Base-by-base conservation (phyloP, 2,113 vertebrate genomes). In the Trachemys scripta region DNA sequence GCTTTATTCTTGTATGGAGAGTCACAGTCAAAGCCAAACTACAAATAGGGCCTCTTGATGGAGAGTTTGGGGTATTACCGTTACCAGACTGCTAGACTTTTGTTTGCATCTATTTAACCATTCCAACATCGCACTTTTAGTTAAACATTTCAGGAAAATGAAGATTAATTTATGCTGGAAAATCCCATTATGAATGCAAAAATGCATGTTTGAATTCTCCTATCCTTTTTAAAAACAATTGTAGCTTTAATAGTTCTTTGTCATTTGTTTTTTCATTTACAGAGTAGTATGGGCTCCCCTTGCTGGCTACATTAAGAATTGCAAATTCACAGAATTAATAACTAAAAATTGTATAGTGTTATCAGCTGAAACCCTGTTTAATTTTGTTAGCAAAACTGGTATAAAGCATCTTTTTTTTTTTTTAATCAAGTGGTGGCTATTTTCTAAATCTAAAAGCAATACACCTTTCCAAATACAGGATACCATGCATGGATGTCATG, bases 241-340 rank as follows among this genome's bases (percentile, higher is more conserved):
- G 49, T 90, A 65, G 16, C 1, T 80, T 78, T n/a, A 72, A 38
- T 57, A 17, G 1, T 10, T 82, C n/a, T 57, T 82, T 57, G 31
- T n/a, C 35, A 35, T 7, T 45, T 51, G 47, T 80, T 25, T n/a
- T 38, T 65, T 6, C 72, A n/a, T 91, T 88, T 49, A 5, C 11
- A 78, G 42, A 82, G 38, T 86, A 8, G 72, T 42, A 1, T 65
- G 57, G 90, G 89, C 94, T 96, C 96, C 96, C 95, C 95, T 95
- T 97, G 53, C 92, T 96, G 96, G 92, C 50, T 83, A 25, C 13
- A 7, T 27, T 45, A 14, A 42, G 42, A 2, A 42, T 80, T 79
- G 24, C 75, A 45, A 72, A 78, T 27, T 29, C 42, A 25, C 42
- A 78, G 10, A 47, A 47, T 29, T 76, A 11, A 45, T 47, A 47